Base-by-base conservation (phyloP, 2,797 vertebrate genomes). In the Sandelia bainsii region DNA sequence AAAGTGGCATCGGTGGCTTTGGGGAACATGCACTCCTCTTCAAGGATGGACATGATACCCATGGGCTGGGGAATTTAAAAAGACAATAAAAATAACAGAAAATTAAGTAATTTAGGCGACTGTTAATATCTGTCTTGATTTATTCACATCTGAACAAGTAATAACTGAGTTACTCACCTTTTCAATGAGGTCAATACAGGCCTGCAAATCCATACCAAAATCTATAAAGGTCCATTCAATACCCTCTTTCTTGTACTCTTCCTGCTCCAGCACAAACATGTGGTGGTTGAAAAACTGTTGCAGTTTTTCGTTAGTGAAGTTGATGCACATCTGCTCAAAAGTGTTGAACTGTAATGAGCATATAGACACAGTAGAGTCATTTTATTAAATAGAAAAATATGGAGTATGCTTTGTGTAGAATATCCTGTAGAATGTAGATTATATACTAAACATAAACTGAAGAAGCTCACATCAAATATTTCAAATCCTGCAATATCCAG, bases 21-120 rank as follows among this genome's bases (percentile, higher is more conserved):
- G 1, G 96, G 96, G 84, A 98, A 98, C 96, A 98, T 98, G 89
- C 96, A 98, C 84, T 98, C 97, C 92, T 98, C 97, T 92, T 98
- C 97, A 25, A 99, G 94, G 93, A 98, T 98, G 79, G 97, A 98
- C 77, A 96, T 96, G 72, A 96, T 96, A 66, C 96, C 96, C 96
- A 96, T 95, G 57, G 96, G 95, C 86, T 96, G 66, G 58, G 34
- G 40, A 19, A 42, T 63, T n/a, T 23, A 44, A 69, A 16, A n/a
- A 10, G 5, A 5, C 1, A 11, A n/a, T n/a, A 16, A 17, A 6
- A 42, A 10, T 19, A 45, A 2, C 8, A n/a, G 2, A 9, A 34
- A 3, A 1, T 8, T 46, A 1, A n/a, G 8, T 20, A 20, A 46
- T 19, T 8, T 44, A 44, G 16, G 42, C 40, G 2, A 44, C 16